Percentiles rank a stretch among this genome's conserved stretches.
Evolutionary conservation across 2,113 vertebrate species (phyloP).

Genomic region (Gobius niger): DNA sequence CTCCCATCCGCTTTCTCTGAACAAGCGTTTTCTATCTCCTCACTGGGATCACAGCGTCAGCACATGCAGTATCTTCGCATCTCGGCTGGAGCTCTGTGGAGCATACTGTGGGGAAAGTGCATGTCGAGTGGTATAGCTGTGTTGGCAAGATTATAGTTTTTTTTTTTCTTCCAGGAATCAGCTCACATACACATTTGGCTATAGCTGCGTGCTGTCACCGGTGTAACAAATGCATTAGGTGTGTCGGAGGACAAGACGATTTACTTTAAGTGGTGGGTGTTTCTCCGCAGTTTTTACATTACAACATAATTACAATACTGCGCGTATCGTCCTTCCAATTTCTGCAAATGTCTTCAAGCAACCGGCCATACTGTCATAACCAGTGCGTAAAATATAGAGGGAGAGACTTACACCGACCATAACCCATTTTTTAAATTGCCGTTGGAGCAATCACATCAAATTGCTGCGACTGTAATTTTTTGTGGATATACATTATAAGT

Average conservation of each 20-base stretch:
- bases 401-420: neutral
- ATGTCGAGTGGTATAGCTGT: constrained; percentile 11
- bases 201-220: neutral
- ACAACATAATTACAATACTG: neutral
- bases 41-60: constrained; percentile 54
- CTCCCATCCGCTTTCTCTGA: constrained; percentile 60
- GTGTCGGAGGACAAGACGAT: constrained; percentile 1
- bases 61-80: constrained; percentile 56
- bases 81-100: constrained; percentile 36
- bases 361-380: neutral
- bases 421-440: constrained; percentile 2
- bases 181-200: neutral
- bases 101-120: constrained; percentile 12
- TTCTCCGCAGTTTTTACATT: neutral
- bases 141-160: neutral
- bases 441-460: neutral
- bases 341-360: neutral
- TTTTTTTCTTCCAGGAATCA: neutral
- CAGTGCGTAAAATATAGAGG: neutral
- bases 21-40: constrained; percentile 56
- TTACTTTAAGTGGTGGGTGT: neutral
- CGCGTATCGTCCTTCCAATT: neutral
- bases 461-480: neutral
- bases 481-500: neutral
- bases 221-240: neutral